phyloP scores from a whole-genome alignment of 2,888 invertebrate species.

The Bombylius discolor region DNA sequence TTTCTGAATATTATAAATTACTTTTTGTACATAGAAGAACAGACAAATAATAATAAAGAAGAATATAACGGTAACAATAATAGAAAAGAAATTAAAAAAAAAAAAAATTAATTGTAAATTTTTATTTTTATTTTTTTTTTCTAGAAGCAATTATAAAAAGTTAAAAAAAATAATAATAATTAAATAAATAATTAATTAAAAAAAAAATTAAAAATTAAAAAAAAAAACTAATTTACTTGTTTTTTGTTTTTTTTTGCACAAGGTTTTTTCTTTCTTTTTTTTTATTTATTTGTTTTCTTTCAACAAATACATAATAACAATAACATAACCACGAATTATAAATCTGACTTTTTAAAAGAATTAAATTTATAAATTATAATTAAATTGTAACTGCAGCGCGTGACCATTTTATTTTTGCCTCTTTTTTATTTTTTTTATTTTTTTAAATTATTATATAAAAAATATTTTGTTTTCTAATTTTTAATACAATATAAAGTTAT shows the following conservation, averaged over 20 bases:
- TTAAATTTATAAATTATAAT: not conserved
- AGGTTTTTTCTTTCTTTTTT: slow-evolving; percentile 6
- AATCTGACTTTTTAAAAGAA: too few relatives aligned
- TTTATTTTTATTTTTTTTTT: too few relatives aligned
- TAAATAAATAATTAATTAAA: too few relatives aligned
- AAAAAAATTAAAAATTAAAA: too few relatives aligned
- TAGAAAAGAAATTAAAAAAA: too few relatives aligned
- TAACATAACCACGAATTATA: too few relatives aligned
- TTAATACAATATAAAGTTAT: too few relatives aligned
- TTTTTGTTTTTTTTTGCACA: slow-evolving; percentile 9
- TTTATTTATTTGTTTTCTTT: not conserved
- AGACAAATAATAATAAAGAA: not conserved
- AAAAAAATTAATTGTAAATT: too few relatives aligned
- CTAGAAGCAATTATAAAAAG: too few relatives aligned
- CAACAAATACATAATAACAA: not conserved
- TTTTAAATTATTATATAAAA: slow-evolving; percentile 3
- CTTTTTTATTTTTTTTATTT: slow-evolving; percentile 1
- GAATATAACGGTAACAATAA: too few relatives aligned
- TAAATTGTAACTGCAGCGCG: slow-evolving; percentile 14
- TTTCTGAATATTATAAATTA: not conserved
- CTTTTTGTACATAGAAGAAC: not conserved
- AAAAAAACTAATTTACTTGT: too few relatives aligned
- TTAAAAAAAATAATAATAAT: too few relatives aligned
- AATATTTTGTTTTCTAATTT: not conserved
- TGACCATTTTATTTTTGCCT: slow-evolving; percentile 18